Percentiles rank a stretch among this genome's conserved stretches.
phyloP scores from a whole-genome alignment of 2,888 invertebrate species.

The Xestia xanthographa region DNA sequence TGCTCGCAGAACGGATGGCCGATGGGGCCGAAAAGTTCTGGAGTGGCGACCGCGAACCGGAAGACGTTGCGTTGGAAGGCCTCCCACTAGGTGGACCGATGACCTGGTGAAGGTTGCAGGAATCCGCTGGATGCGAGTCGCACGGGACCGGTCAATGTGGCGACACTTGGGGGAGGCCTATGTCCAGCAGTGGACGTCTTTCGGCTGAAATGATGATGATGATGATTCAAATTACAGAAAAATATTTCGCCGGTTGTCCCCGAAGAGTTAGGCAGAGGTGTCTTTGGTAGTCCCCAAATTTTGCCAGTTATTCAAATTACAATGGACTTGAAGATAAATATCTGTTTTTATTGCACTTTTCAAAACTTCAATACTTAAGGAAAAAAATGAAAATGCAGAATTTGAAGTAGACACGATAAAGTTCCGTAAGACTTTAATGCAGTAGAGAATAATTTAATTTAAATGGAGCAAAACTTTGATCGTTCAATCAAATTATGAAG shows the following conservation, averaged over 20 bases:
- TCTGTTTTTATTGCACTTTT: constrained; percentile 51
- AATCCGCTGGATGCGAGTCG: too few species aligned
- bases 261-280: not conserved
- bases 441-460: constrained; percentile 25
- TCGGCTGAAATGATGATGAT: too few species aligned
- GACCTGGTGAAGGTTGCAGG: too few species aligned
- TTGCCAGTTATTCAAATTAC: constrained; percentile 9
- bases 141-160: too few species aligned
- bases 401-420: constrained; percentile 4
- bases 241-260: not conserved
- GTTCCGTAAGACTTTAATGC: constrained; percentile 5
- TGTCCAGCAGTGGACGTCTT: too few species aligned
- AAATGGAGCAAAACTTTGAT: constrained; percentile 28
- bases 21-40: too few species aligned
- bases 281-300: not conserved
- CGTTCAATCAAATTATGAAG: constrained; percentile 41
- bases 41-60: too few species aligned
- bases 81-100: too few species aligned
- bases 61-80: too few species aligned
- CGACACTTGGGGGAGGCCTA: too few species aligned
- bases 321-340: not conserved
- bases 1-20: too few species aligned
- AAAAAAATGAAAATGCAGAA: constrained; percentile 6
- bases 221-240: constrained; percentile 11
- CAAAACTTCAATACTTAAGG: not conserved